phyloP scores from a whole-genome alignment of 2,888 invertebrate species.

The Ectropis crepuscularia region DNA sequence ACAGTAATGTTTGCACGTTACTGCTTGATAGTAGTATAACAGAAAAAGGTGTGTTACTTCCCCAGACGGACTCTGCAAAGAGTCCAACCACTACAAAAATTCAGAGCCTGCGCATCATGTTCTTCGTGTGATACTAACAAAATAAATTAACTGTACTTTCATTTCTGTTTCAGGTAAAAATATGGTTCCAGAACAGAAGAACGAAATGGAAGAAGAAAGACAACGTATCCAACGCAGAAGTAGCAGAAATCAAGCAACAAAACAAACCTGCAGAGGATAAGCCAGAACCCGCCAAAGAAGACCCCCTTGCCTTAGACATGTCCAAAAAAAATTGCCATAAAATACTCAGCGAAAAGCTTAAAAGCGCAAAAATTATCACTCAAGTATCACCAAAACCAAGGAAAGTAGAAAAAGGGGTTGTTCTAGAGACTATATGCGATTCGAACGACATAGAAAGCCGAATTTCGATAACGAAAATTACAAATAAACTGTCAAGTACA shows the following conservation, averaged over 20 bases:
- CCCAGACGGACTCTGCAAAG: too few species aligned
- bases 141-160: constrained; percentile 25
- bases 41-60: too few species aligned
- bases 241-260: constrained; percentile 91
- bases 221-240: constrained; percentile 94
- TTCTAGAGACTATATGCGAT: constrained; percentile 72
- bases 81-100: too few species aligned
- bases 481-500: constrained; percentile 75
- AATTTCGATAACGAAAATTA: constrained; percentile 82
- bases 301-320: constrained; percentile 75
- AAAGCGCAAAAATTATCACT: constrained; percentile 59
- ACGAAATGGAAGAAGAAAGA: constrained; percentile 94
- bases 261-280: constrained; percentile 67
- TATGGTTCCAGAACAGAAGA: constrained; percentile 94
- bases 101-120: too few species aligned
- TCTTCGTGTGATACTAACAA: not conserved
- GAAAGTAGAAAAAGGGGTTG: constrained; percentile 70
- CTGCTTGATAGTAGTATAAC: too few species aligned
- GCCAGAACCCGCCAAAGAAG: constrained; percentile 60
- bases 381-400: constrained; percentile 65
- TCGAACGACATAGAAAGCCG: constrained; percentile 78
- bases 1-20: too few species aligned
- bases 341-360: constrained; percentile 71
- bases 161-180: constrained; percentile 90
- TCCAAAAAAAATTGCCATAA: constrained; percentile 75